Evolutionary conservation across 2,888 invertebrate genomes (phyloP).

Genomic region (Aporophyla nigra): DNA sequence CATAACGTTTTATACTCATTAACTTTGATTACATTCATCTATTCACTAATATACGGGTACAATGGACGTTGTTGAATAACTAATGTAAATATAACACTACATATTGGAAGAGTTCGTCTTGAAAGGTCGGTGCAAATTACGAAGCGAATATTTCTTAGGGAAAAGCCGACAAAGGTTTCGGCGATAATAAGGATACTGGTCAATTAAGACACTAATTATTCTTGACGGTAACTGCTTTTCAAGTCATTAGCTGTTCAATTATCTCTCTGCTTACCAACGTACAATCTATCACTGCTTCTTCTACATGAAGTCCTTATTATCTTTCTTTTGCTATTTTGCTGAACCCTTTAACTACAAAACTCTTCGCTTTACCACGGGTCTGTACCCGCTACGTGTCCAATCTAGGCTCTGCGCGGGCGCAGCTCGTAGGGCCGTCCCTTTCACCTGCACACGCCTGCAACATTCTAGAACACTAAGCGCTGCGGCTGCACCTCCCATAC

Average conservation of each 20-base stretch:
- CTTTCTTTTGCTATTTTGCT: background rate
- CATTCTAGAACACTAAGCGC: constrained; percentile 70
- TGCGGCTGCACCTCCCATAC: constrained; percentile 42
- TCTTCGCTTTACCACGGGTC: constrained; percentile 20
- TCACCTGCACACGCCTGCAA: constrained; percentile 75
- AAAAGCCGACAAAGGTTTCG: too few relatives aligned
- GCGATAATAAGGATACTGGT: background rate
- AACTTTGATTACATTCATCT: background rate
- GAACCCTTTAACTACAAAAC: background rate
- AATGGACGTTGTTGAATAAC: background rate
- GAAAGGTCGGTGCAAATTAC: background rate
- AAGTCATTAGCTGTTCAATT: background rate
- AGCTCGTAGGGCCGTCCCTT: constrained; percentile 78
- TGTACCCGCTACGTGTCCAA: constrained; percentile 62
- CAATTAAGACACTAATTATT: background rate
- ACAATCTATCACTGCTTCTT: background rate
- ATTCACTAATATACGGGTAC: background rate
- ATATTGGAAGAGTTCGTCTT: background rate
- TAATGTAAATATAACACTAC: background rate
- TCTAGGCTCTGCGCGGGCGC: constrained; percentile 60
- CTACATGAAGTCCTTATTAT: background rate
- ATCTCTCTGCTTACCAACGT: background rate
- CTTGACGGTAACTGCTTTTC: background rate
- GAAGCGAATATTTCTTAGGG: background rate
- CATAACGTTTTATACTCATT: constrained; percentile 38